Percentiles rank a stretch among this genome's conserved stretches.
These are phyloP conservation scores for Coilia nasus DNA, from an alignment of 2,797 vertebrate genomes.

Conservation along the genomic window DNA sequence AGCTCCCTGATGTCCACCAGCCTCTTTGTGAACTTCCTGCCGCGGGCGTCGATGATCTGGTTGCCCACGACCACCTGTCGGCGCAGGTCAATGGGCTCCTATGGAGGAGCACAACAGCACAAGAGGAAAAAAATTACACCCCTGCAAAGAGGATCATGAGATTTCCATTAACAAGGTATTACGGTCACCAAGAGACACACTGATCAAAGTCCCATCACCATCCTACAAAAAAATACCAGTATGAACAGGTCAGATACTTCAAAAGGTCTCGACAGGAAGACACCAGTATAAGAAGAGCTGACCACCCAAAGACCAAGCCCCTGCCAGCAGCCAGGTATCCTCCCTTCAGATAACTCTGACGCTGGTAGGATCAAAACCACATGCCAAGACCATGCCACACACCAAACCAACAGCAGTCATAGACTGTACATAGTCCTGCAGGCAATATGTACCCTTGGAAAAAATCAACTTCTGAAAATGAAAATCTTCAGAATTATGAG, in stretches of 20 bases:
- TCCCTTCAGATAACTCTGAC: not conserved
- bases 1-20: conserved; percentile 96
- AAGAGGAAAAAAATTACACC: not conserved
- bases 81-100: conserved; percentile 89
- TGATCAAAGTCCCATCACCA: not conserved
- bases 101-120: conserved; percentile 10
- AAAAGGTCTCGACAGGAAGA: not conserved
- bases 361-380: not conserved
- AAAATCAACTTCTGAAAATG: not conserved
- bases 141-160: not conserved
- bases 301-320: not conserved
- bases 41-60: conserved; percentile 84
- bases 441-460: not conserved
- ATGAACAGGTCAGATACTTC: not conserved
- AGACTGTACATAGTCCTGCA: not conserved
- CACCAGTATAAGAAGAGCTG: not conserved
- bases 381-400: not conserved
- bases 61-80: conserved; percentile 77
- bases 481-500: not conserved
- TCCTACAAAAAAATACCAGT: not conserved
- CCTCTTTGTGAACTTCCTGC: conserved; percentile 91
- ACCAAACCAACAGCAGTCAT: not conserved
- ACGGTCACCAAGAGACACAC: not conserved
- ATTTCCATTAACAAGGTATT: not conserved
- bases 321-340: not conserved